phyloP scores from a whole-genome alignment of 2,888 invertebrate genomes.

The Tineola bisselliella region DNA sequence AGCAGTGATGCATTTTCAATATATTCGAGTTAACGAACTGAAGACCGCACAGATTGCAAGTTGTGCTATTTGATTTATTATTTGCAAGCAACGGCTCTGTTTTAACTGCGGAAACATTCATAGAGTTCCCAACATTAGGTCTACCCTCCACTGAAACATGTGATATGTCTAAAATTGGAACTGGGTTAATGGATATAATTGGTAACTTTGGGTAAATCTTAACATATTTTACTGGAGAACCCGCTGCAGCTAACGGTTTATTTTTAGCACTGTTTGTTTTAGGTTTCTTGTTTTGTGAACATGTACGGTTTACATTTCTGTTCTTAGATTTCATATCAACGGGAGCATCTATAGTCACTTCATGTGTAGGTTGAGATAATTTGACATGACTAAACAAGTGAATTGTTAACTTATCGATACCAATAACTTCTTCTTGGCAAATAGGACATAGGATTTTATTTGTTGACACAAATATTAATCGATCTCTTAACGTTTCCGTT shows the following conservation, averaged over 20 bases:
- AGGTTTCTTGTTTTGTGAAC: slow-evolving; percentile 34
- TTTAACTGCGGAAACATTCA: slow-evolving; percentile 31
- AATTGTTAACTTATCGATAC: slow-evolving; percentile 84
- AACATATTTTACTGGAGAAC: slow-evolving; percentile 48
- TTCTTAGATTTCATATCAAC: slow-evolving; percentile 22
- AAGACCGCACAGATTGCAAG: slow-evolving; percentile 76
- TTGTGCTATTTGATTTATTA: slow-evolving; percentile 25
- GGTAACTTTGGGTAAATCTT: slow-evolving; percentile 60
- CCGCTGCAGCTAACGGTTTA: slow-evolving; percentile 36
- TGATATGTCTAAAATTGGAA: slow-evolving; percentile 45
- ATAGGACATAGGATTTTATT: slow-evolving; percentile 80
- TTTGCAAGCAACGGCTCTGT: slow-evolving; percentile 31
- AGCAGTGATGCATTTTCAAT: slow-evolving; percentile 77
- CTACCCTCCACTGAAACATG: slow-evolving; percentile 26
- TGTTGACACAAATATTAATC: slow-evolving; percentile 79
- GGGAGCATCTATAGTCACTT: slow-evolving; percentile 20
- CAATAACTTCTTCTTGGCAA: slow-evolving; percentile 77
- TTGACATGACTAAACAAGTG: slow-evolving; percentile 80
- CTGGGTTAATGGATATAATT: slow-evolving; percentile 41
- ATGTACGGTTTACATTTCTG: slow-evolving; percentile 27
- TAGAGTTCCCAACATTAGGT: slow-evolving; percentile 26
- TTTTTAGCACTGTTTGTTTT: slow-evolving; percentile 46
- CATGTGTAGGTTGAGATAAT: slow-evolving; percentile 32
- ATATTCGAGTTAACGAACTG: slow-evolving; percentile 76
- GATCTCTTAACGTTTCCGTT: slow-evolving; percentile 74